Conservation (phyloP, 2,888 invertebrate species). For the Heteromurus nitidus region DNA sequence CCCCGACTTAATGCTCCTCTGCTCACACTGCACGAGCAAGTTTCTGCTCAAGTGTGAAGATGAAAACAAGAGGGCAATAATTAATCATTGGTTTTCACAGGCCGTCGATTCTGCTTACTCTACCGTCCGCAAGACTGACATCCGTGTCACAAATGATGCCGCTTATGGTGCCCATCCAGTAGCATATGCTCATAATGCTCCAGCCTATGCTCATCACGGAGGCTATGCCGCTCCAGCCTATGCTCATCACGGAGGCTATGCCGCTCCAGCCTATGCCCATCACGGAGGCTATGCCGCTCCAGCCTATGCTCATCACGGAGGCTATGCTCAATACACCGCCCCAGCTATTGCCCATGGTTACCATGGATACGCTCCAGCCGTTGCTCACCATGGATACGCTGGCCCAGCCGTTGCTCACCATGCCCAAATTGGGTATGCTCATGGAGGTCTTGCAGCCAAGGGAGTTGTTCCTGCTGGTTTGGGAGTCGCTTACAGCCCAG, state of each 20-base stretch:
- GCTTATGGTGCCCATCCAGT: slow-evolving; percentile 48
- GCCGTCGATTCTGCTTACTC: slow-evolving; percentile 70
- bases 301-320: slow-evolving; percentile 40
- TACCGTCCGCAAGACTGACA: slow-evolving; percentile 70
- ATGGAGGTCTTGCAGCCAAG: slow-evolving; percentile 28
- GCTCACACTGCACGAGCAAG: neutral
- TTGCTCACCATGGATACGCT: slow-evolving; percentile 36
- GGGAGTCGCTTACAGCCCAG: slow-evolving; percentile 64
- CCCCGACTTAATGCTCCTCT: too few relatives aligned
- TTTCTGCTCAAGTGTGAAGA: neutral
- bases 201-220: slow-evolving; percentile 40
- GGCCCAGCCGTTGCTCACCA: slow-evolving; percentile 24
- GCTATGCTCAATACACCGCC: slow-evolving; percentile 10
- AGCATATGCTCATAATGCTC: slow-evolving; percentile 54
- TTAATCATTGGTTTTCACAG: slow-evolving; percentile 51
- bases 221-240: neutral
- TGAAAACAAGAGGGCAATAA: neutral
- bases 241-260: slow-evolving; percentile 26
- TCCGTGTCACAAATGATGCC: slow-evolving; percentile 72
- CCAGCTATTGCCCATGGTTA: slow-evolving; percentile 30
- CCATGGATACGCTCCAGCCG: slow-evolving; percentile 44
- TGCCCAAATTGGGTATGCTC: slow-evolving; percentile 16
- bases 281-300: slow-evolving; percentile 68
- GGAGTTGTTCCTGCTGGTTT: slow-evolving; percentile 21
- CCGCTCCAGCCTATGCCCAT: neutral